phyloP scores from a whole-genome alignment of 2,888 invertebrate species.

The Meghimatium bilineatum region DNA sequence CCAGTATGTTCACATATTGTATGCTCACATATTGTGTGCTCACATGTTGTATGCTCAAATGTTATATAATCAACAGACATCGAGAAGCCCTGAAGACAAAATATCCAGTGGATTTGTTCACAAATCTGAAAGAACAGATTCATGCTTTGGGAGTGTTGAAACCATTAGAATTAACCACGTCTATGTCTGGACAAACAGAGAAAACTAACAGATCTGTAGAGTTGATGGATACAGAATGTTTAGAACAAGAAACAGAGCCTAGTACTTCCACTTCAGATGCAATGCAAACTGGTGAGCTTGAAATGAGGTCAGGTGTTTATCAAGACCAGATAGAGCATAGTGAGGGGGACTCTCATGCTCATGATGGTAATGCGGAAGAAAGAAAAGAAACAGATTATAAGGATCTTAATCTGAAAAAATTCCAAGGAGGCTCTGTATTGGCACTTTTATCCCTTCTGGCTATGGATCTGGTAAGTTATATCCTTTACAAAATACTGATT shows the following conservation, averaged over 20 bases:
- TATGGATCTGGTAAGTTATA: conserved; percentile 33
- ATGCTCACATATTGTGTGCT: no score
- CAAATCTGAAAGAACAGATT: conserved; percentile 16
- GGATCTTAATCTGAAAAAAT: conserved; percentile 8
- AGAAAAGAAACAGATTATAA: not conserved
- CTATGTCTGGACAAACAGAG: not conserved
- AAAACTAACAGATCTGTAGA: not conserved
- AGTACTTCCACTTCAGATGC: not conserved
- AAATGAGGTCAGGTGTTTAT: not conserved
- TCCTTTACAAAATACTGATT: not conserved
- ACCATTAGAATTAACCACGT: not conserved
- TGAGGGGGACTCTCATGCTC: not conserved
- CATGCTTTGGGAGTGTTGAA: not conserved
- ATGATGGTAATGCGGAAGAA: not conserved
- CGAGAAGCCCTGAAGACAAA: conserved; percentile 8
- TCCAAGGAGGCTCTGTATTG: conserved; percentile 32
- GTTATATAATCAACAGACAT: conserved; percentile 9
- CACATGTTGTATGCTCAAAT: not conserved
- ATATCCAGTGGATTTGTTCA: conserved; percentile 27
- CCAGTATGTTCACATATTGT: no score
- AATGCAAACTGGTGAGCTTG: not conserved
- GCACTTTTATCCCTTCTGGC: conserved; percentile 16
- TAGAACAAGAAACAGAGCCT: not conserved
- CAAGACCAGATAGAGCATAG: not conserved
- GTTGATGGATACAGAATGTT: not conserved